These are phyloP conservation scores for Leptobrachium leishanense DNA, from an alignment of 2,113 vertebrate species.

Conservation along the genomic window DNA sequence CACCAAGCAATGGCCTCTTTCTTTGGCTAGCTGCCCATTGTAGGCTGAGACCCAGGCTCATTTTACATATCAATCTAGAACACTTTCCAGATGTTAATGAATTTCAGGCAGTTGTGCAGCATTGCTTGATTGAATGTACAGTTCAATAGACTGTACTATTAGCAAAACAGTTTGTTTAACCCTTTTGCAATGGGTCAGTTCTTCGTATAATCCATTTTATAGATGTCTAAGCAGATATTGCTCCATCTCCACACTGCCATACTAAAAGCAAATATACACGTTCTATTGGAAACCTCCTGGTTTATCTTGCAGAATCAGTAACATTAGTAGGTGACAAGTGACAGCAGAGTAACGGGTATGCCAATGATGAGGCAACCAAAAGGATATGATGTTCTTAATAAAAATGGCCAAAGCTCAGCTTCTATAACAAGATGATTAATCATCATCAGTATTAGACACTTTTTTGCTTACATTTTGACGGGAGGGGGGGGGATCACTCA, in stretches of 20 bases:
- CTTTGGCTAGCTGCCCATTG: slow-evolving; percentile 5
- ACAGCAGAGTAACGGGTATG: too few relatives aligned
- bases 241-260: not conserved
- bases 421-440: too few relatives aligned
- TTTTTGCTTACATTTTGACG: too few relatives aligned
- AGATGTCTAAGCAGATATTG: slow-evolving; percentile 8
- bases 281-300: too few relatives aligned
- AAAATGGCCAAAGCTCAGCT: too few relatives aligned
- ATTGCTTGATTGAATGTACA: not conserved
- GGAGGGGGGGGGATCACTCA: too few relatives aligned
- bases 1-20: not conserved
- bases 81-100: slow-evolving; percentile 16
- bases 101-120: not conserved
- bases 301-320: too few relatives aligned
- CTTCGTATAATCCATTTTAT: slow-evolving; percentile 11
- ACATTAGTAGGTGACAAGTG: too few relatives aligned
- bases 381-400: too few relatives aligned
- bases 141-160: not conserved
- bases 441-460: too few relatives aligned
- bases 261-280: not conserved
- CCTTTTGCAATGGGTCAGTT: slow-evolving; percentile 11
- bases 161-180: slow-evolving; percentile 23
- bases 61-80: slow-evolving; percentile 24
- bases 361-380: too few relatives aligned
- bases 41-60: not conserved